A percentile compares a stretch with the other conserved stretches of the same genome.
phyloP scores from a whole-genome alignment of 1,140 invertebrate genomes.

The Halesus radiatus region DNA sequence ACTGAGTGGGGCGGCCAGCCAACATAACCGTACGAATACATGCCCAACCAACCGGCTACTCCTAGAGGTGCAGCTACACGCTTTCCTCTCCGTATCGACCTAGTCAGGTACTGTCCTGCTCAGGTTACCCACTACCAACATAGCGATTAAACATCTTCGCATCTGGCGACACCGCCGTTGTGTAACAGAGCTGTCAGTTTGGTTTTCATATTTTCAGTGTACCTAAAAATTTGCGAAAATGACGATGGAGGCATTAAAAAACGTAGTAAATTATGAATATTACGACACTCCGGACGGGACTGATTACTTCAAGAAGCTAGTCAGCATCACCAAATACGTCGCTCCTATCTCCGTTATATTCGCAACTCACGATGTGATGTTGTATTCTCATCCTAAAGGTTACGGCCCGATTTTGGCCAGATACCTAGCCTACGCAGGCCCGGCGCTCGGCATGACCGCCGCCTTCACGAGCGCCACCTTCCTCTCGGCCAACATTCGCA shows the following conservation, averaged over 20 bases:
- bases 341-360: constrained; percentile 65
- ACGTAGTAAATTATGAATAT: constrained; percentile 66
- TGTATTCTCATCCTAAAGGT: constrained; percentile 72
- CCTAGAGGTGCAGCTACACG: too few relatives aligned
- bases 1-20: constrained; percentile 22
- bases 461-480: constrained; percentile 76
- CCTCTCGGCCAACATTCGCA: constrained; percentile 71
- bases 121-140: constrained; percentile 10
- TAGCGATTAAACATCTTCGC: not conserved
- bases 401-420: constrained; percentile 63
- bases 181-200: constrained; percentile 36
- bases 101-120: not conserved
- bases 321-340: constrained; percentile 73
- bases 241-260: not conserved
- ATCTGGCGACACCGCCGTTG: constrained; percentile 7
- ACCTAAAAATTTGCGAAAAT: not conserved
- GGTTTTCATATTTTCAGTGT: not conserved
- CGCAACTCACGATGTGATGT: constrained; percentile 72
- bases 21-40: not conserved
- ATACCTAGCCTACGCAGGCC: constrained; percentile 62
- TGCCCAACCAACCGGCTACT: too few relatives aligned
- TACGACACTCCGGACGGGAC: constrained; percentile 81
- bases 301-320: constrained; percentile 75
- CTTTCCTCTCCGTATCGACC: not conserved
- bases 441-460: constrained; percentile 74